Evolutionary conservation across 2,113 vertebrate species (phyloP), one percentile per base, ranked within the genome.

Genomic region (Triplophysa tibetana): DNA sequence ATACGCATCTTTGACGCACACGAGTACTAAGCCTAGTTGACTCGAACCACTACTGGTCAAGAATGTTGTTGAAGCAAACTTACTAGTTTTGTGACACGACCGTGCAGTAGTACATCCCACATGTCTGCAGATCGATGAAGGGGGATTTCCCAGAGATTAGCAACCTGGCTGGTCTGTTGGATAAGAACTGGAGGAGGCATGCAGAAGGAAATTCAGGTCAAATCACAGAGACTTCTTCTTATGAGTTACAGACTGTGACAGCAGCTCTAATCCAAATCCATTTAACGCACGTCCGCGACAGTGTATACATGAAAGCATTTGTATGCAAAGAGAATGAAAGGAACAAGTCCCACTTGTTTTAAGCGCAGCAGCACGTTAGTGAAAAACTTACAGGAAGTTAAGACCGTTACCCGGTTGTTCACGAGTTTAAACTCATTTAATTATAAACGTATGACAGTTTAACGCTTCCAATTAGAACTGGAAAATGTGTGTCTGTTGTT

Each of bases 91-190:
- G 41, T n/a, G 52, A 5, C 52, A 58, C 70, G 26, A 8, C 58
- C 38, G 19, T 26, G 23, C 21, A 62, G 58, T n/a, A 50, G 60
- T 41, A 56, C 23, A 23, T 77, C 64, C 29, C 41, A 58, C 41
- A 75, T 72, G 43, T 75, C 9, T 74, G 29, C 3, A 24, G 24
- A 58, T 29, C 41, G 75, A 21, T 77, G 26, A 3, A 2, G 83
- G 68, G 70, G 21, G 60, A 85, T 92, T 91, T 88, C 14, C 68
- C 26, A 12, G 38, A 75, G 87, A 90, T 92, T 85, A 89, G 68
- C 60, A 81, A 84, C n/a, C 17, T 2, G 41, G 48, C 17, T 2
- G 41, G 52, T n/a, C 78, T 67, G 54, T 62, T 5, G 77, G 88
- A 88, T 89, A 88, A 58, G 58, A 13, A 60, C 16, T 66, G 13